Base-by-base conservation (phyloP, 1,140 invertebrate genomes). In the Prorops nasuta region DNA sequence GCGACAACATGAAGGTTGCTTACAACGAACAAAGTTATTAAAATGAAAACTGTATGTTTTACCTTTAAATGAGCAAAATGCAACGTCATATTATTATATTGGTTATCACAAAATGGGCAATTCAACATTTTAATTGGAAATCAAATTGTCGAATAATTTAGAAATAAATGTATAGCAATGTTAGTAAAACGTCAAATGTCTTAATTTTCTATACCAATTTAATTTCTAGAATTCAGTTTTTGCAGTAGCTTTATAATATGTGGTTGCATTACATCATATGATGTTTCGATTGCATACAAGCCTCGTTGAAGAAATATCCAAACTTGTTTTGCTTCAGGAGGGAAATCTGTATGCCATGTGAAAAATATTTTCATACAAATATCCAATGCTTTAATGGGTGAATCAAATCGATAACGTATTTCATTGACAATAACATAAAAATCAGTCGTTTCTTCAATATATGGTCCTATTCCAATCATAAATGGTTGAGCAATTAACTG, bases 401-500 rank as follows among this genome's bases (percentile, higher is more conserved):
- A 57, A 28, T 49, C 35, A 18, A 59, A 57, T 15, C 47, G 20
- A 41, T 56, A 63, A 17, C 35, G 15, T 1, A 45, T 24, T 54
- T 42, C 34, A 17, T 58, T 54, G 0, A 59, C n/a, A n/a, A n/a
- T n/a, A n/a, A n/a, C n/a, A n/a, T n/a, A n/a, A n/a, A n/a, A n/a
- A n/a, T n/a, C n/a, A 24, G n/a, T n/a, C n/a, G n/a, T n/a, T n/a
- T n/a, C n/a, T n/a, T 7, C 14, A 52, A 24, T 3, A 48, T 49
- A 4, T n/a, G 28, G 3, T 32, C 56, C 56, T 12, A 62, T 42
- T 44, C 53, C 60, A 42, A 56, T 16, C 0, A 58, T 51, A 17
- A 56, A 62, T 14, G 56, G 53, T 31, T 62, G 54, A 16, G 55
- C 43, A 0, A 45, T 42, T n/a, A 58, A 54, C 36, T 43, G 44